These are phyloP conservation scores for Andinoacara biseriatus DNA, from an alignment of 2,113 vertebrate species.

Conservation along the genomic window DNA sequence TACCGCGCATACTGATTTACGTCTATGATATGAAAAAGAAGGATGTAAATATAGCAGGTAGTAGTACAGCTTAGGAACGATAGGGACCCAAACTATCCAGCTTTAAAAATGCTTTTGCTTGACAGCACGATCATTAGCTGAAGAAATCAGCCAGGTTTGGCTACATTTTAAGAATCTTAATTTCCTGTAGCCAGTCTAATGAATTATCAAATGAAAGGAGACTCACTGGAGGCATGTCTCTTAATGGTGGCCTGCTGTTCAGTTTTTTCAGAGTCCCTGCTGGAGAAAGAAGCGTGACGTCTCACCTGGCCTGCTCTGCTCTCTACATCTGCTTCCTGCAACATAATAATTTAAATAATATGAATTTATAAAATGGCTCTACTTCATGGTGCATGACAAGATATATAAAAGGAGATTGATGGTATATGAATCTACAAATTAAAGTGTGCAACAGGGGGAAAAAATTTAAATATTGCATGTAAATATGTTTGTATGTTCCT, in stretches of 20 bases:
- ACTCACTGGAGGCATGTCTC: slow-evolving; percentile 92
- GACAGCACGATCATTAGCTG: background rate
- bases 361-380: background rate
- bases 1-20: slow-evolving; percentile 92
- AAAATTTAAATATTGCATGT: background rate
- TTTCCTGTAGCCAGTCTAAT: slow-evolving; percentile 2
- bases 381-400: background rate
- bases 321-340: slow-evolving; percentile 71
- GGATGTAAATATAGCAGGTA: background rate
- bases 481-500: background rate
- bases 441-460: background rate
- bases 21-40: slow-evolving; percentile 71
- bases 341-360: background rate
- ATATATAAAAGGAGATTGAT: no score
- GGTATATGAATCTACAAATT: no score
- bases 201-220: slow-evolving; percentile 1
- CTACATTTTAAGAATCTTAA: slow-evolving; percentile 13
- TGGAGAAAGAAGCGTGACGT: slow-evolving; percentile 92
- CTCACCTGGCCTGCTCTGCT: slow-evolving; percentile 83
- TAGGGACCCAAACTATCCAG: background rate
- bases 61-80: background rate
- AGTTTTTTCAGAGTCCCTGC: slow-evolving; percentile 85
- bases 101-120: background rate
- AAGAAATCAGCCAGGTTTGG: background rate
- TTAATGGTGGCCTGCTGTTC: slow-evolving; percentile 89